Evolutionary conservation across 2,888 invertebrate genomes (phyloP), one percentile per base, ranked within the genome.

Genomic region (Cephonodes hylas): DNA sequence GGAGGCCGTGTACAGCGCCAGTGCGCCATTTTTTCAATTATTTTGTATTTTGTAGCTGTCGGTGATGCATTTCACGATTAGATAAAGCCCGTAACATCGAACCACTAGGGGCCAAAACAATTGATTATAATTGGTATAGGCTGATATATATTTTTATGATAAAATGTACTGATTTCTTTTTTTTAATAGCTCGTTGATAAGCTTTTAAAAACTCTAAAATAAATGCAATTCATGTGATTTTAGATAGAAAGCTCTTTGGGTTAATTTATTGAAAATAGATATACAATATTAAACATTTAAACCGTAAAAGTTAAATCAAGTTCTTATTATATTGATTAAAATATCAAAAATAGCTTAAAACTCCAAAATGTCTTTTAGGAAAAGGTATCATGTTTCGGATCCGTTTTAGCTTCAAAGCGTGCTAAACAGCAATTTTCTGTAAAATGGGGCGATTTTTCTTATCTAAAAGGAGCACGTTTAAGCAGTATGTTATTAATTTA

Each of bases 1-100:
- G 86, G 72, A 71, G 72, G 66, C 65, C 84, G 85, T 72, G 71
- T 75, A 85, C 78, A 79, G 77, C 23, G 62, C 61, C 61, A 58
- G 20, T 53, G 45, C 38, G 48, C 60, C 59, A 65, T 69, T 70
- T 67, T 64, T 68, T 65, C 66, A 64, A 67, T 73, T 71, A 67
- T 66, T 70, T 64, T 67, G 62, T 58, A 58, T 62, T 62, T 45
- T 58, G 61, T 58, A 62, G 38, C 46, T 38, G 42, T 46, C 58
- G 5, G 38, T 34, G 61, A 62, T 62, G 58, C 46, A 62, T 58
- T 62, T 45, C 18, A 25, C 45, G 61, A 62, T 62, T 62, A 62
- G 61, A 62, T 62, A 46, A 25, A 58, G 23, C 15, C 46, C 23
- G 53, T 18, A 53, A 42, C 7, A 53, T 53, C 53, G 13, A 38